Percentiles rank a stretch among this genome's conserved stretches.
Evolutionary conservation across 2,113 vertebrate species (phyloP).

Genomic region (Promerops cafer): DNA sequence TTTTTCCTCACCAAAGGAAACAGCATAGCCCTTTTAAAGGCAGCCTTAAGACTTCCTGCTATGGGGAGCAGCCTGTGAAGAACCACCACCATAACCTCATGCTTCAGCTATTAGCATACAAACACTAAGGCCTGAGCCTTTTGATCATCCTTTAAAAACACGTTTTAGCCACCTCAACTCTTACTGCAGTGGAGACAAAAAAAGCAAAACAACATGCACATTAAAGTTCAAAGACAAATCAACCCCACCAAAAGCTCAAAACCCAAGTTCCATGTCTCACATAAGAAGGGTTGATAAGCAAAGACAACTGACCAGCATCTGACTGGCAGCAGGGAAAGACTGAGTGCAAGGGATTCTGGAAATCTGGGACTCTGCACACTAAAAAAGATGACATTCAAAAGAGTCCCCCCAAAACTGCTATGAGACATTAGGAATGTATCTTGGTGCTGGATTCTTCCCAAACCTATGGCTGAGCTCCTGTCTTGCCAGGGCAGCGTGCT

Average conservation of each 20-base stretch:
- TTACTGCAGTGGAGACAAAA: neutral
- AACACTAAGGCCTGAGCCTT: neutral
- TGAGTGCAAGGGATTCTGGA: neutral
- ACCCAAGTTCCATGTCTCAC: neutral
- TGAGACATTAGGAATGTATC: neutral
- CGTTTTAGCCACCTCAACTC: neutral
- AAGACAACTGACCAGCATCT: neutral
- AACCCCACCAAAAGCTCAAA: neutral
- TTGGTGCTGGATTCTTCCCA: neutral
- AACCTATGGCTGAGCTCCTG: neutral
- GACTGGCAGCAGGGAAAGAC: neutral
- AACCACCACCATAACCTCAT: neutral
- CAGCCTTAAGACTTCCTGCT: neutral
- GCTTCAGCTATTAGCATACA: neutral
- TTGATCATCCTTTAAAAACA: neutral
- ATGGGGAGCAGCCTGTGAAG: neutral
- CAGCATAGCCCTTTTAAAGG: neutral
- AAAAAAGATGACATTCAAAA: neutral
- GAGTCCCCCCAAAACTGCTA: accelerated
- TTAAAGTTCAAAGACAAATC: neutral
- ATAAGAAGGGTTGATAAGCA: neutral
- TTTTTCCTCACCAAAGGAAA: neutral
- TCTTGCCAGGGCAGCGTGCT: neutral
- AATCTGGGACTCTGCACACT: neutral
- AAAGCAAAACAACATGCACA: neutral